Percentiles rank a stretch among this genome's conserved stretches.
Conservation (phyloP, 2,797 vertebrate species). For the Rhinogobio ventralis region DNA sequence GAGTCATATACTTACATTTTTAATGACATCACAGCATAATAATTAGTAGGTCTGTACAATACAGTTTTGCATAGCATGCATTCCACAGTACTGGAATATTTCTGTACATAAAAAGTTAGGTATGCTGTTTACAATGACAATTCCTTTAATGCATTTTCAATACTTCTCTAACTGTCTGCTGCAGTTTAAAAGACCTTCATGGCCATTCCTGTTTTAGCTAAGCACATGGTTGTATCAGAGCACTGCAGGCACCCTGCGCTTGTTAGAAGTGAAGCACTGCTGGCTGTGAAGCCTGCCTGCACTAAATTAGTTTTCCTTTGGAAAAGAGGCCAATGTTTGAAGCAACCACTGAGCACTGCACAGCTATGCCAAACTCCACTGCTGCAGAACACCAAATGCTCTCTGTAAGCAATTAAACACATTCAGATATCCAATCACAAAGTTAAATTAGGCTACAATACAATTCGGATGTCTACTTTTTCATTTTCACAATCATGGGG, state of each 20-base stretch:
- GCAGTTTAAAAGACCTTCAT: constrained; percentile 60
- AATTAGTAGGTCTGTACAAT: not conserved
- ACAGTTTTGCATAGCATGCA: not conserved
- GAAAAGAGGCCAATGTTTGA: constrained; percentile 58
- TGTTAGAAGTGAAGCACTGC: constrained; percentile 54
- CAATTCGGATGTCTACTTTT: not conserved
- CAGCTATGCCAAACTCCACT: constrained; percentile 40
- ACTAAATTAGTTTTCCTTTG: constrained; percentile 58
- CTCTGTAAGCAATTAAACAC: constrained; percentile 53
- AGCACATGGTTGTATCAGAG: constrained; percentile 47
- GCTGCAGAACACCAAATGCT: constrained; percentile 51
- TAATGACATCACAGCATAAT: not conserved
- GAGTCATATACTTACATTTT: not conserved
- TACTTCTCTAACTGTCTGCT: not conserved
- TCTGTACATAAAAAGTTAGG: not conserved
- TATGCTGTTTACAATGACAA: not conserved
- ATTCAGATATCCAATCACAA: constrained; percentile 8
- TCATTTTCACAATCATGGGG: not conserved
- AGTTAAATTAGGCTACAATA: constrained; percentile 13
- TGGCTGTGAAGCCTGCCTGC: constrained; percentile 57
- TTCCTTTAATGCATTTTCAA: constrained; percentile 13
- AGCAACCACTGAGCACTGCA: constrained; percentile 42
- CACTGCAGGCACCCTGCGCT: constrained; percentile 49
- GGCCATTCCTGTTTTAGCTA: constrained; percentile 64
- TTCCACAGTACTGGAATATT: not conserved